A percentile compares a stretch with the other conserved stretches of the same genome.
These are phyloP conservation scores for Phengaris alcon DNA, from an alignment of 2,888 invertebrate genomes.

Conservation along the genomic window DNA sequence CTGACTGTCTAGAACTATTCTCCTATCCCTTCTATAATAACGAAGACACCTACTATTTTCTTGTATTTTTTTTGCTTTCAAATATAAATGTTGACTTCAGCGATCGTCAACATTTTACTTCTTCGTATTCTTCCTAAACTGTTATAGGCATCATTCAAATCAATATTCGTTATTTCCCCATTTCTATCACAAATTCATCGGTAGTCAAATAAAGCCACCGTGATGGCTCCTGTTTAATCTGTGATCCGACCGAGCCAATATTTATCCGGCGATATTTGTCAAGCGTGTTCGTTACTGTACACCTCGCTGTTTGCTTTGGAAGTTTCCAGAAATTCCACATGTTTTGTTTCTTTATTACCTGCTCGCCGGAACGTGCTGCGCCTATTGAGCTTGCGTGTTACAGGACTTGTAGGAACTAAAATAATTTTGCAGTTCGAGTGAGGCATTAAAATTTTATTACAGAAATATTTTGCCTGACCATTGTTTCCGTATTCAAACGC, in stretches of 20 bases:
- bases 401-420: not conserved
- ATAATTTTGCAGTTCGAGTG: constrained; percentile 9
- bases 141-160: not conserved
- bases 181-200: not conserved
- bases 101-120: too few species aligned
- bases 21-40: too few species aligned
- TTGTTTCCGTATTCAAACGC: not conserved
- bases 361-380: constrained; percentile 40
- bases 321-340: constrained; percentile 25
- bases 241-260: constrained; percentile 51
- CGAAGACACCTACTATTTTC: too few species aligned
- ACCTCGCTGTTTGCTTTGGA: constrained; percentile 48
- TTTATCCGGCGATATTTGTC: constrained; percentile 73
- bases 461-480: not conserved
- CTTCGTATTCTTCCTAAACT: too few species aligned
- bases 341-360: constrained; percentile 34
- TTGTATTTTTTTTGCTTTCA: too few species aligned
- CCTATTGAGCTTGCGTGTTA: constrained; percentile 13
- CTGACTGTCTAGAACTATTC: not conserved
- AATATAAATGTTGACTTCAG: too few species aligned
- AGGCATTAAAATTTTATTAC: constrained; percentile 13
- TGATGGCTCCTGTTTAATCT: constrained; percentile 25
- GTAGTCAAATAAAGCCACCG: constrained; percentile 9
- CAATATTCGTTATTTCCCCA: not conserved
- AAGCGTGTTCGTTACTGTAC: constrained; percentile 74